These are phyloP conservation scores for Phalacrocorax aristotelis DNA, from an alignment of 2,113 vertebrate species.

Conservation along the genomic window DNA sequence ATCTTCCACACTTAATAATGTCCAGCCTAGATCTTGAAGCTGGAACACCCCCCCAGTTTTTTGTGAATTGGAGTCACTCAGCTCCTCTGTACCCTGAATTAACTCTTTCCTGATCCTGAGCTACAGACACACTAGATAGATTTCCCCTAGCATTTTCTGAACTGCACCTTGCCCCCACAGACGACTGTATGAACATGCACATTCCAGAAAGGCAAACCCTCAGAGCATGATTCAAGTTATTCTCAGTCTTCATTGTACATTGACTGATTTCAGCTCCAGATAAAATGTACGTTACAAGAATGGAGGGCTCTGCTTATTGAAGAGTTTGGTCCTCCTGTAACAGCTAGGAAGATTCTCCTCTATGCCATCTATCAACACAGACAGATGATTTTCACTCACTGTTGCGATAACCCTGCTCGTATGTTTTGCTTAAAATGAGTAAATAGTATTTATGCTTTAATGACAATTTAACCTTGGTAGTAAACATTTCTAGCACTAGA, in stretches of 20 bases:
- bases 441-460: not conserved
- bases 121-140: not conserved
- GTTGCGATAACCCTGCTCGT: not conserved
- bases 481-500: not conserved
- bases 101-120: not conserved
- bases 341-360: not conserved
- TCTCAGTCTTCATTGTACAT: not conserved
- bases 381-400: not conserved
- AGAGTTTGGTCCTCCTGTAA: not conserved
- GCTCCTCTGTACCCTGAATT: not conserved
- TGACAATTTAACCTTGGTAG: not conserved
- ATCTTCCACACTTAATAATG: not conserved
- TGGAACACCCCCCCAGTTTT: not conserved
- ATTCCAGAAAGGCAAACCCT: not conserved
- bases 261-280: not conserved
- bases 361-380: not conserved
- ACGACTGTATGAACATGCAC: not conserved
- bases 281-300: not conserved
- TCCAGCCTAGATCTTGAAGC: not conserved
- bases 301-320: not conserved
- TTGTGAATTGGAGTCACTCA: not conserved
- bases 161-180: not conserved
- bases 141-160: not conserved
- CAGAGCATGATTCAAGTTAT: not conserved
- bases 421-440: not conserved